phyloP scores from a whole-genome alignment of 2,113 vertebrate genomes.

The Anoplopoma fimbria region DNA sequence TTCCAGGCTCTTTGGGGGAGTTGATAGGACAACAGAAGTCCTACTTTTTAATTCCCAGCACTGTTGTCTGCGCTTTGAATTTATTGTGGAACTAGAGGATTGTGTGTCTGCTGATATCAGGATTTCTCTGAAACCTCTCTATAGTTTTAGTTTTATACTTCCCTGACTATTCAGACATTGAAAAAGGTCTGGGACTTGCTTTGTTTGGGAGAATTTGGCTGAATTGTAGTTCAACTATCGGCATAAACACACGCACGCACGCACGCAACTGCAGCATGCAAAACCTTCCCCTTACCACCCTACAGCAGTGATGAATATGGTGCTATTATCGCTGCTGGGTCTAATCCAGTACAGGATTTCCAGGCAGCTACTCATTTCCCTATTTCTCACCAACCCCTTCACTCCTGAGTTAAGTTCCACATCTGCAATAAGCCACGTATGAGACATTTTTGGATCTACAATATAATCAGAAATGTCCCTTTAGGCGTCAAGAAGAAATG shows the following conservation, averaged over 20 bases:
- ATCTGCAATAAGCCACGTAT: not conserved
- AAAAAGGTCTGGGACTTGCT: conserved; percentile 4
- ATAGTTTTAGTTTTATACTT: conserved; percentile 26
- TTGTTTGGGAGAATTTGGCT: conserved; percentile 40
- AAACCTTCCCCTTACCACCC: conserved; percentile 26
- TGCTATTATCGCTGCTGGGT: conserved; percentile 38
- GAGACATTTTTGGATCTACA: not conserved
- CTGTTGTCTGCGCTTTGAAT: not conserved
- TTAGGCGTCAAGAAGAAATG: not conserved
- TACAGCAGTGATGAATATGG: conserved; percentile 43
- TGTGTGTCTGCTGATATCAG: conserved; percentile 12
- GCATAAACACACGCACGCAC: conserved; percentile 8
- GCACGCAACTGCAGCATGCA: conserved; percentile 71
- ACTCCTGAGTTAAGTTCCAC: not conserved
- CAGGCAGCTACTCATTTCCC: conserved; percentile 17
- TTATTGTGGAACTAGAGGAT: not conserved
- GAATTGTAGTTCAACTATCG: conserved; percentile 34
- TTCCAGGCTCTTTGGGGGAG: not conserved
- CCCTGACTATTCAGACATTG: conserved; percentile 5
- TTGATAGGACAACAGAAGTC: not conserved
- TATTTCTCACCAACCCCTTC: not conserved
- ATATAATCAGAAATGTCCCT: not conserved
- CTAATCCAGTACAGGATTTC: conserved; percentile 20
- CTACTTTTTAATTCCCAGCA: not conserved
- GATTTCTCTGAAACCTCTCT: conserved; percentile 20